These are phyloP conservation scores for Stictonetta naevosa DNA, from an alignment of 2,113 vertebrate species.

Conservation along the genomic window DNA sequence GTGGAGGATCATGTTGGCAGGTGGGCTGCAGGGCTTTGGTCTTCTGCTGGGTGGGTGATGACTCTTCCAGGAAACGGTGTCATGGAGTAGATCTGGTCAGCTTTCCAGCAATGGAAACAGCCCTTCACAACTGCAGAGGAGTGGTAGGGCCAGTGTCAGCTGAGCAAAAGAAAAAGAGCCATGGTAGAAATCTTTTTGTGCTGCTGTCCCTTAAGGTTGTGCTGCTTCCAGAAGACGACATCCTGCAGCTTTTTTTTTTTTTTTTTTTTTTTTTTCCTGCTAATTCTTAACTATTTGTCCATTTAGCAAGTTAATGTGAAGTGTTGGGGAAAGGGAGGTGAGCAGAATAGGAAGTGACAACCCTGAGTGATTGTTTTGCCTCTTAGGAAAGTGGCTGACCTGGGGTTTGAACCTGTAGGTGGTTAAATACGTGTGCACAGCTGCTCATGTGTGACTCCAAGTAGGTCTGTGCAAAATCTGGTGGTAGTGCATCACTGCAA, in stretches of 20 bases:
- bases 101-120: background rate
- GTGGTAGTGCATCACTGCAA: background rate
- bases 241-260: background rate
- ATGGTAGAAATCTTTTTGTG: background rate
- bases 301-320: background rate
- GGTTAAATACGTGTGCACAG: background rate
- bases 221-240: background rate
- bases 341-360: background rate
- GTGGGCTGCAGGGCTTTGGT: background rate
- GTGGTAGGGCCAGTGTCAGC: background rate
- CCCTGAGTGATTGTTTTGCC: background rate
- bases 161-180: background rate
- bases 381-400: background rate
- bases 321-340: background rate
- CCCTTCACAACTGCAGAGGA: background rate
- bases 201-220: background rate
- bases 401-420: background rate
- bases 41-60: background rate
- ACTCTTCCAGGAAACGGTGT: background rate
- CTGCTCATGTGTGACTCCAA: background rate
- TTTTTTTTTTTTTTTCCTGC: background rate
- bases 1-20: accelerated
- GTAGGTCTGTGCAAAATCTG: background rate
- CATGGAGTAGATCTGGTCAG: background rate
- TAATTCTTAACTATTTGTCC: background rate